Conservation (phyloP, 2,797 vertebrate genomes). For the Picus viridis region DNA sequence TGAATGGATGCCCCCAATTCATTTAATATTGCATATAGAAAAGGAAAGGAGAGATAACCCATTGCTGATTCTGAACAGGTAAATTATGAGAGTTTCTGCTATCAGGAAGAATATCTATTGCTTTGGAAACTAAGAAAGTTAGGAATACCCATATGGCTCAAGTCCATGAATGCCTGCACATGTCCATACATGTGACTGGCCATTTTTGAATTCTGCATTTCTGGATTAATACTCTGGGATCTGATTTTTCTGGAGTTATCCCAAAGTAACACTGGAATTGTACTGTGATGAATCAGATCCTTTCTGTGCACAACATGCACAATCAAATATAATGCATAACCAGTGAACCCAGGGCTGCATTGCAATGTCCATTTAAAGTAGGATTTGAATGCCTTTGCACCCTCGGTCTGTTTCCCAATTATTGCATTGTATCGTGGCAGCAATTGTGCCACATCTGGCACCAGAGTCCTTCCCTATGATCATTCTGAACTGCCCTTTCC, state of each 20-base stretch:
- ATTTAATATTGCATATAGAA: neutral
- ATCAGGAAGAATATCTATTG: neutral
- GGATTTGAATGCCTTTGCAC: neutral
- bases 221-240: neutral
- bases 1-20: neutral
- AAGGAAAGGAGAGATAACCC: neutral
- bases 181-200: fast-evolving
- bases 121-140: neutral
- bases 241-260: neutral
- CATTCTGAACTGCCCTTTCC: neutral
- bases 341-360: neutral
- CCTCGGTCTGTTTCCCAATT: neutral
- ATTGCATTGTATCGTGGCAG: neutral
- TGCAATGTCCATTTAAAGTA: neutral
- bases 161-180: neutral
- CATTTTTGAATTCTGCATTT: neutral
- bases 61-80: neutral
- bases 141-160: neutral
- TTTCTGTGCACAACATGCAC: neutral
- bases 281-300: neutral
- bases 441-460: neutral
- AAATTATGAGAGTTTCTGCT: neutral
- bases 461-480: neutral
- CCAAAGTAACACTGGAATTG: neutral
- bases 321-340: neutral